phyloP scores from a whole-genome alignment of 2,888 invertebrate species.

The Drosophila putrida region DNA sequence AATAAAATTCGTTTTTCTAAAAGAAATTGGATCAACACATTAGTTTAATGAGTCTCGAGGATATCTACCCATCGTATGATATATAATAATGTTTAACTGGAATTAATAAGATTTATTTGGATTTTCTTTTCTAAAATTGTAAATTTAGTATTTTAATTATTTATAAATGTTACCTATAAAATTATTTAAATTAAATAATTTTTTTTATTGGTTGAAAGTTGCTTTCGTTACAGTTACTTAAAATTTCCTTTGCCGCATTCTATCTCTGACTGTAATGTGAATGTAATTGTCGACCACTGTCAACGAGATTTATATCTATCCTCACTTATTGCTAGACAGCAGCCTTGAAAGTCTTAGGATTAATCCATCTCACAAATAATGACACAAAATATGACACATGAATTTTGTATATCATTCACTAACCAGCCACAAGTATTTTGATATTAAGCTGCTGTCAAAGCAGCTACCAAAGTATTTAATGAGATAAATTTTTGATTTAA shows the following conservation, averaged over 20 bases:
- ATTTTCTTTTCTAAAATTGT: no score
- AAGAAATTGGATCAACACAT: neutral
- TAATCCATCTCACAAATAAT: slow-evolving; percentile 21
- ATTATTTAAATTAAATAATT: no score
- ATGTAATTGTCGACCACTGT: slow-evolving; percentile 25
- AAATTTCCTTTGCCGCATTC: neutral
- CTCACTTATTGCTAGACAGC: slow-evolving; percentile 27
- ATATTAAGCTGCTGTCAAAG: slow-evolving; percentile 33
- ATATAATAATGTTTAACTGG: no score
- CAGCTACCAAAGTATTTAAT: slow-evolving; percentile 42
- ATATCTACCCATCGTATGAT: neutral
- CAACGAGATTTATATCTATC: slow-evolving; percentile 26
- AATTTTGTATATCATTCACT: slow-evolving; percentile 8
- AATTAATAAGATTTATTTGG: no score
- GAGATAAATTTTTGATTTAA: slow-evolving; percentile 44
- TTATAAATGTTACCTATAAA: no score
- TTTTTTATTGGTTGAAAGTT: no score
- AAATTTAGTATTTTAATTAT: neutral
- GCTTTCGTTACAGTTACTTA: no score
- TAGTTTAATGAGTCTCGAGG: neutral
- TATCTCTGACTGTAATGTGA: neutral
- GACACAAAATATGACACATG: neutral
- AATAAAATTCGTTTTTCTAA: neutral
- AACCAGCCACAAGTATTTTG: slow-evolving; percentile 33
- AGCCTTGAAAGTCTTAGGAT: neutral